phyloP scores from a whole-genome alignment of 2,888 invertebrate species.

The Conchocele bisecta region DNA sequence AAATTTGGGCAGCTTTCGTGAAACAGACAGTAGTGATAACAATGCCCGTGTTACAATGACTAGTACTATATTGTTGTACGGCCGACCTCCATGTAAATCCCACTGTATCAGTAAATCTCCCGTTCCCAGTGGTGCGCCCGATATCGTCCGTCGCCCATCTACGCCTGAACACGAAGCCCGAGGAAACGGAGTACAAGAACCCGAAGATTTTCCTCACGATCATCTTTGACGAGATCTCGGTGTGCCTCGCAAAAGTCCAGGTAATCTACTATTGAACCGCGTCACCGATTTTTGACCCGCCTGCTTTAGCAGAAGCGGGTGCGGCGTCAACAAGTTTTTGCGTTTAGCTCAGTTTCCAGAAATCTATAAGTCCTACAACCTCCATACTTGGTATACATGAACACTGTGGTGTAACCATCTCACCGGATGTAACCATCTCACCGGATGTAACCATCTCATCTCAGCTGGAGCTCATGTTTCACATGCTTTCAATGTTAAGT shows the following conservation, averaged over 20 bases:
- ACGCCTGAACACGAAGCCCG: slow-evolving; percentile 96
- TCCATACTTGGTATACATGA: too few species aligned
- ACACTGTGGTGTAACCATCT: too few species aligned
- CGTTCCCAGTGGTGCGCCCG: slow-evolving; percentile 92
- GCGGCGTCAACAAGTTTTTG: too few species aligned
- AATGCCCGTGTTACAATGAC: neutral
- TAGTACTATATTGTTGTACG: neutral
- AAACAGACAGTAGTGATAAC: too few species aligned
- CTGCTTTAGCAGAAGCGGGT: neutral
- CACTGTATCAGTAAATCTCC: neutral
- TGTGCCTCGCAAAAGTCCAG: slow-evolving; percentile 82
- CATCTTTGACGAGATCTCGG: slow-evolving; percentile 83
- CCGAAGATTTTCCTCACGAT: slow-evolving; percentile 93
- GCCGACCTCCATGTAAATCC: neutral
- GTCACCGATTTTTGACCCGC: too few species aligned
- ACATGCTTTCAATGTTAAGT: too few species aligned
- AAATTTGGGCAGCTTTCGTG: too few species aligned
- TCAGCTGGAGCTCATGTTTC: too few species aligned
- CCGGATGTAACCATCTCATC: too few species aligned
- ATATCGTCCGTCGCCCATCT: slow-evolving; percentile 95
- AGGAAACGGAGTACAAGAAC: slow-evolving; percentile 90
- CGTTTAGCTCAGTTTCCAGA: neutral
- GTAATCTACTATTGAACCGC: too few species aligned
- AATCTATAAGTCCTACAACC: too few species aligned
- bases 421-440: too few species aligned